Percentiles rank a stretch among this genome's conserved stretches.
phyloP scores from a whole-genome alignment of 2,888 invertebrate species.

The Drepana falcataria region DNA sequence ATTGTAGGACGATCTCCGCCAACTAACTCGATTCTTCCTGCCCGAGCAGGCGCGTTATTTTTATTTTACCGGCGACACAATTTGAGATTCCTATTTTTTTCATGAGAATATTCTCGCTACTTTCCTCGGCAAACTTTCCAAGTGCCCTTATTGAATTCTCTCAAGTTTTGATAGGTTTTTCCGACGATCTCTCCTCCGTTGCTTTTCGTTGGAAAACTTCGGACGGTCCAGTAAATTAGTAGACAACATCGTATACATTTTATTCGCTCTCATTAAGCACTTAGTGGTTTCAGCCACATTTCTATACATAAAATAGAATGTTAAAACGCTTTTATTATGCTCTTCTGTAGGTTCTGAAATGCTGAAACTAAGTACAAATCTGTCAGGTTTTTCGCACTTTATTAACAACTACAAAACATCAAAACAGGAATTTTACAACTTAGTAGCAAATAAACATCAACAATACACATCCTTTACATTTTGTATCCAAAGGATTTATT shows the following conservation, averaged over 20 bases:
- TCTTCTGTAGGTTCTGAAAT: too few relatives aligned
- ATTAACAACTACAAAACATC: too few relatives aligned
- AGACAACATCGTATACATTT: conserved; percentile 35
- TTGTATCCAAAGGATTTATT: too few relatives aligned
- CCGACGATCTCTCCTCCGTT: conserved; percentile 67
- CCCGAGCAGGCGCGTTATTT: conserved; percentile 41
- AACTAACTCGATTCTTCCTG: conserved; percentile 45
- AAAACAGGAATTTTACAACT: too few relatives aligned
- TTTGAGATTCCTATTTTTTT: conserved; percentile 61
- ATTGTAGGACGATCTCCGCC: conserved; percentile 38
- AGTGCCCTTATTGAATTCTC: conserved; percentile 78
- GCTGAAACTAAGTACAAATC: too few relatives aligned
- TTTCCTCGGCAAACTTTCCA: conserved; percentile 72
- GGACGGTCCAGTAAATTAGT: conserved; percentile 58
- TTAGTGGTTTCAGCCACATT: conserved; percentile 3
- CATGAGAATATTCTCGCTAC: conserved; percentile 69
- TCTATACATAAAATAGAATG: background rate
- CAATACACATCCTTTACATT: too few relatives aligned
- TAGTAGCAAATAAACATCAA: too few relatives aligned
- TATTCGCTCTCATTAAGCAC: conserved; percentile 23
- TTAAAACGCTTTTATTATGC: too few relatives aligned
- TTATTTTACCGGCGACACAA: conserved; percentile 65
- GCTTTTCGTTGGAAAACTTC: conserved; percentile 51
- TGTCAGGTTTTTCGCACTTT: too few relatives aligned
- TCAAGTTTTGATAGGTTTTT: conserved; percentile 78